Evolutionary conservation across 1,140 invertebrate genomes (phyloP).

Genomic region (Drosophila novamexicana): DNA sequence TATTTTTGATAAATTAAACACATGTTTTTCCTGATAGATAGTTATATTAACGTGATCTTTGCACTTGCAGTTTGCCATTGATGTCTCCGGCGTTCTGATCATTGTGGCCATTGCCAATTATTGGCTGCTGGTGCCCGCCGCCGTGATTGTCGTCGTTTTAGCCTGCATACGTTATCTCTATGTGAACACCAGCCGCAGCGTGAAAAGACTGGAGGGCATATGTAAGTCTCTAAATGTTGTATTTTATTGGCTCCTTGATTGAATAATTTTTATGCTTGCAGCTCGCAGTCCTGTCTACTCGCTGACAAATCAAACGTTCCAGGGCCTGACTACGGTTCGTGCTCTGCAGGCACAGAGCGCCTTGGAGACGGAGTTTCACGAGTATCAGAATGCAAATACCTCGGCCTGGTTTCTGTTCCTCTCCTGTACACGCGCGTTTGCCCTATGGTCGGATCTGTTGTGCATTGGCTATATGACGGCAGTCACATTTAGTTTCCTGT

Average conservation of each 20-base stretch:
- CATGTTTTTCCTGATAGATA: too few species aligned
- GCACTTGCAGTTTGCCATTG: slow-evolving; percentile 86
- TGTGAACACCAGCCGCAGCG: slow-evolving; percentile 90
- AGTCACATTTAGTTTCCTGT: slow-evolving; percentile 86
- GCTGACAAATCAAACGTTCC: slow-evolving; percentile 90
- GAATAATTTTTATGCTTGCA: slow-evolving; percentile 46
- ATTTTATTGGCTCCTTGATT: not conserved
- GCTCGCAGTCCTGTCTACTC: slow-evolving; percentile 89
- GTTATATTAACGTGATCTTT: too few species aligned
- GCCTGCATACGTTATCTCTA: slow-evolving; percentile 90
- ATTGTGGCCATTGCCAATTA: slow-evolving; percentile 92
- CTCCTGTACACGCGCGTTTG: slow-evolving; percentile 87
- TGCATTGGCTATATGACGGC: slow-evolving; percentile 88
- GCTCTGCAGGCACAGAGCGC: slow-evolving; percentile 88
- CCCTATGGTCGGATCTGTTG: slow-evolving; percentile 87
- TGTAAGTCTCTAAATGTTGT: slow-evolving; percentile 85
- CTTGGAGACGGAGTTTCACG: slow-evolving; percentile 88
- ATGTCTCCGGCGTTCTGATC: slow-evolving; percentile 88
- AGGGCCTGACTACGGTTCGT: slow-evolving; percentile 93
- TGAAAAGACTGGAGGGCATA: slow-evolving; percentile 93
- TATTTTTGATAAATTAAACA: too few species aligned
- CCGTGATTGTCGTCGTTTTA: slow-evolving; percentile 88
- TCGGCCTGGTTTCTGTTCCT: slow-evolving; percentile 90
- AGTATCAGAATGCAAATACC: slow-evolving; percentile 90
- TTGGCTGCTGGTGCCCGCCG: slow-evolving; percentile 91